A percentile compares a stretch with the other conserved stretches of the same genome.
phyloP scores from a whole-genome alignment of 1,140 invertebrate species.

The Cydia amplana region DNA sequence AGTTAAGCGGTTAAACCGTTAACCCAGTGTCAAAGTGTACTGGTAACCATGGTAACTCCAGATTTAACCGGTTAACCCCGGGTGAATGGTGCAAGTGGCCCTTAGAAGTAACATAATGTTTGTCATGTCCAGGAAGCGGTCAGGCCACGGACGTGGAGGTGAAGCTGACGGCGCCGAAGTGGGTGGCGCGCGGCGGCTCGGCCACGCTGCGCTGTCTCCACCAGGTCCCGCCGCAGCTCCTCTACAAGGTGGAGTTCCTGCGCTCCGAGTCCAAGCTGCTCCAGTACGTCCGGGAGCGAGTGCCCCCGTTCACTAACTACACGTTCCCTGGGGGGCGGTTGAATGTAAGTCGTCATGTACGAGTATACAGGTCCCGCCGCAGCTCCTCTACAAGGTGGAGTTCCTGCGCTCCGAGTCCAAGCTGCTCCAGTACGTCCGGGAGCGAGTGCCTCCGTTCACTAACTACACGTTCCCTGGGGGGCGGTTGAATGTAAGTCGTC shows the following conservation, averaged over 20 bases:
- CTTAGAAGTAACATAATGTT: slow-evolving; percentile 12
- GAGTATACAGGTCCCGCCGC: slow-evolving; percentile 75
- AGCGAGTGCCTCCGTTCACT: slow-evolving; percentile 83
- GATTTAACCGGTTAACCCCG: too few relatives aligned
- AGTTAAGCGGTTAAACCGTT: too few relatives aligned
- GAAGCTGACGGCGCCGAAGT: slow-evolving; percentile 66
- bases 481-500: too few relatives aligned
- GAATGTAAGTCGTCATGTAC: too few relatives aligned
- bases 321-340: slow-evolving; percentile 80
- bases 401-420: slow-evolving; percentile 73
- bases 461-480: slow-evolving; percentile 81
- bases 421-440: slow-evolving; percentile 85
- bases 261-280: slow-evolving; percentile 80
- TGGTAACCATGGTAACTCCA: too few relatives aligned
- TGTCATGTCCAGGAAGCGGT: slow-evolving; percentile 49
- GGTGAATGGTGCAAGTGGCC: too few relatives aligned
- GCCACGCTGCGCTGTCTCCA: slow-evolving; percentile 71
- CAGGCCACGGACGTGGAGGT: slow-evolving; percentile 72
- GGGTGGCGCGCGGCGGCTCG: slow-evolving; percentile 70
- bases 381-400: slow-evolving; percentile 80
- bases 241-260: slow-evolving; percentile 79
- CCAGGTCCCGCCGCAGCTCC: slow-evolving; percentile 77
- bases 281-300: slow-evolving; percentile 85
- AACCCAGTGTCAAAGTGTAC: too few relatives aligned
- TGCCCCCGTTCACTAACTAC: slow-evolving; percentile 82